Conservation (phyloP, 2,113 vertebrate species). For the Zosterops pallidus region DNA sequence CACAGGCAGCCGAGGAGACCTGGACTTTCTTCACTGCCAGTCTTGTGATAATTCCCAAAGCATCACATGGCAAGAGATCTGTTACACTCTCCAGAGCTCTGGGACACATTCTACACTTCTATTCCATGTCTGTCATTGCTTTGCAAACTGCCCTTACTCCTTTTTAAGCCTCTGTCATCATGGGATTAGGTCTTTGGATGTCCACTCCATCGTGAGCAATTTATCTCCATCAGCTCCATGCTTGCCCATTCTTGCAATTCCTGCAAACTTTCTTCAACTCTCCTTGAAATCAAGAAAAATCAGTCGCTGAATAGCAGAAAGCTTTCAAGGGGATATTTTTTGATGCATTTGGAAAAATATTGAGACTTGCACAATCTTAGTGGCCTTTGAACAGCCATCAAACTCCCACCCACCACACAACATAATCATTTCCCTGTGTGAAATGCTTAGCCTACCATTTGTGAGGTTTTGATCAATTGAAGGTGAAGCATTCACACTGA, state of each 20-base stretch:
- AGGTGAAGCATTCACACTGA: background rate
- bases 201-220: background rate
- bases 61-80: background rate
- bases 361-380: background rate
- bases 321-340: background rate
- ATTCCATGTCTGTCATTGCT: background rate
- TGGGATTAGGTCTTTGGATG: background rate
- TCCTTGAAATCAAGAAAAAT: background rate
- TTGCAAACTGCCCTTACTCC: background rate
- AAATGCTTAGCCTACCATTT: background rate
- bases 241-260: background rate
- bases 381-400: background rate
- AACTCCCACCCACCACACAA: background rate
- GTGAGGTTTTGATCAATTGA: background rate
- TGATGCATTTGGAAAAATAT: background rate
- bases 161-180: background rate
- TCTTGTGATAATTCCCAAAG: background rate
- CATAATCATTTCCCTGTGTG: background rate
- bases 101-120: background rate
- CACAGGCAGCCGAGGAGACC: background rate
- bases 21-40: background rate
- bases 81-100: background rate
- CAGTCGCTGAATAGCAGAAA: background rate
- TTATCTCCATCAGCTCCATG: background rate
- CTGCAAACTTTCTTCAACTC: background rate